These are phyloP conservation scores for Ammospiza maritima DNA, from an alignment of 2,797 vertebrate genomes.

Conservation along the genomic window DNA sequence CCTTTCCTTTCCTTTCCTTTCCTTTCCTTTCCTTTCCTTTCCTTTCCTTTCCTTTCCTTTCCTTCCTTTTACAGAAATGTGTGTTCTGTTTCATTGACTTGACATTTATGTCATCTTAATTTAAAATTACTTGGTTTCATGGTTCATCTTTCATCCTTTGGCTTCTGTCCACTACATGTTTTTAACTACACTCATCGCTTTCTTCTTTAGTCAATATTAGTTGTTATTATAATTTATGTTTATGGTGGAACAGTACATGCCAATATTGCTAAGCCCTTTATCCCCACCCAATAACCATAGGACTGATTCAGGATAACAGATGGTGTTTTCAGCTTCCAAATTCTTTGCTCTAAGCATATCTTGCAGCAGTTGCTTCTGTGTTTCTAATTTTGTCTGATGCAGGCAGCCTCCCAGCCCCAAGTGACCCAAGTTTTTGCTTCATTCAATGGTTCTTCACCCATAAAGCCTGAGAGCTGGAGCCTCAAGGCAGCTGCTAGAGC, in stretches of 20 bases:
- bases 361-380: background rate
- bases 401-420: background rate
- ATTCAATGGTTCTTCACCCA: background rate
- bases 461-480: background rate
- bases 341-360: accelerated
- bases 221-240: background rate
- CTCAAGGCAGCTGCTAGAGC: background rate
- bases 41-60: too few species aligned
- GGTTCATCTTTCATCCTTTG: background rate
- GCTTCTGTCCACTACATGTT: background rate
- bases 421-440: background rate
- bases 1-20: too few species aligned
- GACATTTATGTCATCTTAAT: background rate
- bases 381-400: background rate
- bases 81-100: background rate
- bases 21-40: background rate
- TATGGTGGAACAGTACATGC: background rate
- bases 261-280: background rate
- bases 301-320: background rate
- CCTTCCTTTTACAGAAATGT: background rate
- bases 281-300: background rate
- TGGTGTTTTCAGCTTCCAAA: background rate
- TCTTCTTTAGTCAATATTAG: background rate
- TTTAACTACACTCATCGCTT: background rate
- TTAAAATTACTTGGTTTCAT: background rate